These are phyloP conservation scores for Anniella stebbinsi DNA, from an alignment of 2,797 vertebrate species.

Conservation along the genomic window DNA sequence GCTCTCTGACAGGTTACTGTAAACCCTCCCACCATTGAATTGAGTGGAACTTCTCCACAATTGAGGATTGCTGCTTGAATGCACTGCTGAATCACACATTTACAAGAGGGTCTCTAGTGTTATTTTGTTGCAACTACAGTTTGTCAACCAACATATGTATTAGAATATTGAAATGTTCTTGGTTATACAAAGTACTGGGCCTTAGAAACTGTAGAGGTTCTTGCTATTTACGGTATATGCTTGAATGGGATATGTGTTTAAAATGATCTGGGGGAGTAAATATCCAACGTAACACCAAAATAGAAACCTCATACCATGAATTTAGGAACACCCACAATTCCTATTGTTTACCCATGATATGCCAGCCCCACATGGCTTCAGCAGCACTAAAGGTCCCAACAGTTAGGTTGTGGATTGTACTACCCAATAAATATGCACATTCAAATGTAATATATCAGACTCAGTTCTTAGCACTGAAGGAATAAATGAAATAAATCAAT, in stretches of 20 bases:
- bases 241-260: not conserved
- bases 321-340: not conserved
- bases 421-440: not conserved
- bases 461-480: constrained; percentile 12
- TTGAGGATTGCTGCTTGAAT: not conserved
- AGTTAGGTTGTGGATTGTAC: not conserved
- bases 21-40: not conserved
- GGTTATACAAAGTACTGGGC: not conserved
- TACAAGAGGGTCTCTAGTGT: not conserved
- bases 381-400: constrained; percentile 23
- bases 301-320: constrained; percentile 24
- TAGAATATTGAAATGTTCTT: not conserved
- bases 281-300: accelerated
- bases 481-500: not conserved
- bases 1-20: constrained; percentile 6
- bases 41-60: constrained; percentile 11
- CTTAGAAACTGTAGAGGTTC: not conserved
- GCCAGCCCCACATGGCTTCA: constrained; percentile 10
- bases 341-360: not conserved
- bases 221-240: not conserved
- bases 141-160: not conserved
- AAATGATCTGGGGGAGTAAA: constrained; percentile 6
- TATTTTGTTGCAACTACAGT: constrained; percentile 11
- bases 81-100: not conserved
- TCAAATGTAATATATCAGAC: not conserved